A percentile compares a stretch with the other conserved stretches of the same genome.
phyloP scores from a whole-genome alignment of 2,888 invertebrate genomes.

The Marronus borbonicus region DNA sequence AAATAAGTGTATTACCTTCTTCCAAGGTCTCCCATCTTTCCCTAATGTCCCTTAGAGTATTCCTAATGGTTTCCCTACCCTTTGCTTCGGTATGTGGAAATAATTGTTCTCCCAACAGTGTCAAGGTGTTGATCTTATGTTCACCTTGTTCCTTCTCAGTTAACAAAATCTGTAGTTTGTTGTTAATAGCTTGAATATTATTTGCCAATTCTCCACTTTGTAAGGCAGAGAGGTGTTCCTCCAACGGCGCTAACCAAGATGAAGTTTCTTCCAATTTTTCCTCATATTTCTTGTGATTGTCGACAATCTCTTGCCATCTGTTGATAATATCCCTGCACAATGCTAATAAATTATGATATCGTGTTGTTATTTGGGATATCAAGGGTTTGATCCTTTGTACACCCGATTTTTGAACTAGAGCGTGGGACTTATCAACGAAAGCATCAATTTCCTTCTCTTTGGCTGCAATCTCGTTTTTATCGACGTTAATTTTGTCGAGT shows the following conservation, averaged over 20 bases:
- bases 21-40: constrained; percentile 92
- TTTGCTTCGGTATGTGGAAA: constrained; percentile 93
- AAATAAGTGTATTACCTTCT: constrained; percentile 72
- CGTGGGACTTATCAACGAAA: constrained; percentile 92
- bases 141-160: constrained; percentile 90
- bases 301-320: constrained; percentile 86
- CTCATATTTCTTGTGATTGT: constrained; percentile 86
- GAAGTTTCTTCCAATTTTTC: constrained; percentile 83
- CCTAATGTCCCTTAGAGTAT: constrained; percentile 84
- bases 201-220: constrained; percentile 76
- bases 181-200: constrained; percentile 78
- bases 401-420: constrained; percentile 86
- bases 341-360: constrained; percentile 86
- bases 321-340: constrained; percentile 90
- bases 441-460: constrained; percentile 90
- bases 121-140: constrained; percentile 82
- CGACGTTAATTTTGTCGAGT: constrained; percentile 80
- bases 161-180: constrained; percentile 80
- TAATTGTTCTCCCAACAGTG: constrained; percentile 88
- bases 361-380: constrained; percentile 90
- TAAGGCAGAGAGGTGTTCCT: constrained; percentile 79
- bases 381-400: constrained; percentile 89
- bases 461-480: constrained; percentile 82
- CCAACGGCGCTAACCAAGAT: constrained; percentile 84
- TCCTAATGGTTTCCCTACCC: constrained; percentile 91